Conservation (phyloP, 2,888 invertebrate species). For the Ommatoiulus sabulosus region DNA sequence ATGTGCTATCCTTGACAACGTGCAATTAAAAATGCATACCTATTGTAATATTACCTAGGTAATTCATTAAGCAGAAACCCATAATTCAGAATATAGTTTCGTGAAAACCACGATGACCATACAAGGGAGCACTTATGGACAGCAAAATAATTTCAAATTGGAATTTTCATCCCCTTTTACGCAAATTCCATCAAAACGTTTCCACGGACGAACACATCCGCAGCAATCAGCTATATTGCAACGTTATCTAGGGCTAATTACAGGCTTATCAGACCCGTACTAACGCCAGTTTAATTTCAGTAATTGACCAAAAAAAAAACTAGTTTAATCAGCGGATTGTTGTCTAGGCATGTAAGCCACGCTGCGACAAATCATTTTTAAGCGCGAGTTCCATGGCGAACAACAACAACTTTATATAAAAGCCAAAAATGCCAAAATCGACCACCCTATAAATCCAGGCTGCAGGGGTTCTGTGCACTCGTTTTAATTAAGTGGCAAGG, state of each 20-base stretch:
- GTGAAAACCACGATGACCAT: not conserved
- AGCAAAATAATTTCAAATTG: not conserved
- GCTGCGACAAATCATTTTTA: slow-evolving; percentile 39
- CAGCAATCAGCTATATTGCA: not conserved
- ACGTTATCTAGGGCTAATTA: not conserved
- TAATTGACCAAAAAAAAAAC: slow-evolving; percentile 21
- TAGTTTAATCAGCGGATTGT: slow-evolving; percentile 12
- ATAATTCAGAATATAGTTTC: not conserved
- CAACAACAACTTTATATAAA: slow-evolving; percentile 41
- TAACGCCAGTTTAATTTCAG: slow-evolving; percentile 25
- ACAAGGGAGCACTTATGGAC: not conserved
- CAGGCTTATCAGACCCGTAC: not conserved
- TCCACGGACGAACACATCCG: not conserved
- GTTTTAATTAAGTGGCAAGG: slow-evolving; percentile 41
- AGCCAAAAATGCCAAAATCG: slow-evolving; percentile 47
- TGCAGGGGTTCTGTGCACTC: slow-evolving; percentile 30
- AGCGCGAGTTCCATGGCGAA: not conserved
- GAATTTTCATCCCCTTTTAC: not conserved
- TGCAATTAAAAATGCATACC: not conserved
- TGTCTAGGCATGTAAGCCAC: not conserved
- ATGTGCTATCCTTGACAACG: no score
- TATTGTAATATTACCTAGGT: not conserved
- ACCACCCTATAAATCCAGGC: slow-evolving; percentile 41
- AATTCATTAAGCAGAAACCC: slow-evolving; percentile 5
- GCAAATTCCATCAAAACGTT: not conserved